Conservation (phyloP, 2,797 vertebrate species). For the Trachurus trachurus region DNA sequence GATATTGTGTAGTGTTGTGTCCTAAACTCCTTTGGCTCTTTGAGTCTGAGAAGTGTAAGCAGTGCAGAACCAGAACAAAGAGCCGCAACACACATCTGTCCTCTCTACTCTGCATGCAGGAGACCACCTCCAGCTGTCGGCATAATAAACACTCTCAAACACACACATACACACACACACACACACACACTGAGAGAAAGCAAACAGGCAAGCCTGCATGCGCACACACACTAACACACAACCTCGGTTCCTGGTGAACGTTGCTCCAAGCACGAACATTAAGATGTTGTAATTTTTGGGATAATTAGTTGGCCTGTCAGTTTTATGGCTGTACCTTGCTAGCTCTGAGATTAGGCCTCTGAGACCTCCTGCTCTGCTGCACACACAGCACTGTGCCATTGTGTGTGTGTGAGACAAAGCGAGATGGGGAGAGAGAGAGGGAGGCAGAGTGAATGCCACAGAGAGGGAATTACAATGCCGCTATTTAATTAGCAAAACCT, state of each 20-base stretch:
- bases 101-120: slow-evolving; percentile 73
- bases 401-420: slow-evolving; percentile 52
- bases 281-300: slow-evolving; percentile 88
- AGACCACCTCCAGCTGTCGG: slow-evolving; percentile 81
- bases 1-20: neutral
- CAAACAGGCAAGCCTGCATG: slow-evolving; percentile 21
- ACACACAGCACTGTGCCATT: slow-evolving; percentile 51
- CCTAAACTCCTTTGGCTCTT: slow-evolving; percentile 18
- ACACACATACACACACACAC: slow-evolving; percentile 15
- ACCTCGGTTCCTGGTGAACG: slow-evolving; percentile 49
- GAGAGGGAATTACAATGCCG: slow-evolving; percentile 66
- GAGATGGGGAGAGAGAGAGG: slow-evolving; percentile 44
- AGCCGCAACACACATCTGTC: slow-evolving; percentile 71
- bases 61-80: slow-evolving; percentile 72
- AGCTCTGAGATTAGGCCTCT: slow-evolving; percentile 80
- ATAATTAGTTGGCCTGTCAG: slow-evolving; percentile 93
- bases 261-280: slow-evolving; percentile 81
- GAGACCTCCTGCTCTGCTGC: slow-evolving; percentile 82
- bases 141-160: slow-evolving; percentile 72
- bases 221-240: slow-evolving; percentile 1
- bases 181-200: slow-evolving; percentile 43
- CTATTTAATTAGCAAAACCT: slow-evolving; percentile 79
- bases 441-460: slow-evolving; percentile 43
- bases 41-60: slow-evolving; percentile 28
- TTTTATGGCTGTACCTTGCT: slow-evolving; percentile 90